Evolutionary conservation across 2,888 invertebrate genomes (phyloP).

Genomic region (Polyommatus iphigenia): DNA sequence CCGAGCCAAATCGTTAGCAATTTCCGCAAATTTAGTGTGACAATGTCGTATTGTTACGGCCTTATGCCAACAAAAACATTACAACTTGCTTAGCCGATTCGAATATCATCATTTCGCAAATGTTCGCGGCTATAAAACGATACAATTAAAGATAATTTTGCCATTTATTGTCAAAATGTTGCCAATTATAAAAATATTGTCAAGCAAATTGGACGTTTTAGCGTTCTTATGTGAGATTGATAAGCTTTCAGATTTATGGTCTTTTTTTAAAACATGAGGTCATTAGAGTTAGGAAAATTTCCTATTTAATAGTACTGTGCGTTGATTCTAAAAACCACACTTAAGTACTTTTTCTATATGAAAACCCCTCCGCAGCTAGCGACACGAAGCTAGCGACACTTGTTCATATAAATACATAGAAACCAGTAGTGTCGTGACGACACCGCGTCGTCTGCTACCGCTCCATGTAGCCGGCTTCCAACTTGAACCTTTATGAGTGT

Average conservation of each 20-base stretch:
- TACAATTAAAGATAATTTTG: constrained; percentile 14
- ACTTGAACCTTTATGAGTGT: no score
- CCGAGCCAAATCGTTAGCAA: constrained; percentile 35
- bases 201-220: not conserved
- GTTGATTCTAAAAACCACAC: no score
- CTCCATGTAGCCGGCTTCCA: no score
- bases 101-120: constrained; percentile 9
- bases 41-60: constrained; percentile 31
- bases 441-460: no score
- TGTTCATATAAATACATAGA: no score
- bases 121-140: not conserved
- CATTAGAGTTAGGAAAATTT: no score
- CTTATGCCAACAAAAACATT: constrained; percentile 34
- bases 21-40: constrained; percentile 35
- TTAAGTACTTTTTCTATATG: no score
- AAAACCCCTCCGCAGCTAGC: no score
- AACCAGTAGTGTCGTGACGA: no score
- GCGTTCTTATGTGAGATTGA: not conserved
- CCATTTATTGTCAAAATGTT: not conserved
- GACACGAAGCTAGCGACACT: no score
- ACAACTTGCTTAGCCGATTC: constrained; percentile 28
- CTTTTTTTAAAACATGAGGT: not conserved
- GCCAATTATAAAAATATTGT: constrained; percentile 6
- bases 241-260: not conserved
- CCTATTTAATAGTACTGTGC: no score